phyloP scores from a whole-genome alignment of 2,113 vertebrate genomes.

The Dryoscopus gambensis region DNA sequence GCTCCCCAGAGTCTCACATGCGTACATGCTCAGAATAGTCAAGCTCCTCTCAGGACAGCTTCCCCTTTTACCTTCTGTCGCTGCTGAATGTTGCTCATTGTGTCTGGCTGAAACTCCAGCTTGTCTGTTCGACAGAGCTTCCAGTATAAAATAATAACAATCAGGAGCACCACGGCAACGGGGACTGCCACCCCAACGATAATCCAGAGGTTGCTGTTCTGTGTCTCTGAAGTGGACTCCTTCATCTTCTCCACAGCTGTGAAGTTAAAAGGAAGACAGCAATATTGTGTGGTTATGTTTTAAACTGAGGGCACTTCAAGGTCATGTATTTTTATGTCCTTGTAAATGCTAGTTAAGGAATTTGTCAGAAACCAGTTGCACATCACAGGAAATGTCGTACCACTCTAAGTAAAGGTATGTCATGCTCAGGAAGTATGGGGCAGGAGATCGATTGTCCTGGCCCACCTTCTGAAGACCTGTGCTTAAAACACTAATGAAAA shows the following conservation, averaged over 20 bases:
- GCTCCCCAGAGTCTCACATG: neutral
- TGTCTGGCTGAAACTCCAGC: constrained; percentile 95
- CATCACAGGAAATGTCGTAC: neutral
- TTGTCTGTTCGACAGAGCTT: constrained; percentile 97
- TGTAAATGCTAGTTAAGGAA: neutral
- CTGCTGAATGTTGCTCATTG: constrained; percentile 90
- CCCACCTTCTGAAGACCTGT: neutral
- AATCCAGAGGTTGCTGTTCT: constrained; percentile 91
- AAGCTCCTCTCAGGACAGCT: neutral
- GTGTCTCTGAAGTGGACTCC: constrained; percentile 73
- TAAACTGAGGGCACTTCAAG: neutral
- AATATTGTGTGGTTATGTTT: neutral
- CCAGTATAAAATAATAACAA: constrained; percentile 94
- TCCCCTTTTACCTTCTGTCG: constrained; percentile 87
- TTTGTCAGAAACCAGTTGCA: neutral
- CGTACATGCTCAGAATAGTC: neutral
- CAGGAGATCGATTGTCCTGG: neutral
- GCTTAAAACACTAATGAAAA: neutral
- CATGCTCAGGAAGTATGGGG: neutral
- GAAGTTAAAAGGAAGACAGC: neutral
- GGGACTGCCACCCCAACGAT: constrained; percentile 91
- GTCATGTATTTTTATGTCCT: neutral
- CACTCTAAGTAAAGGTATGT: neutral
- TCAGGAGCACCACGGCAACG: constrained; percentile 84
- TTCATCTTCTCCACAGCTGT: constrained; percentile 86